Percentiles rank a stretch among this genome's conserved stretches.
These are phyloP conservation scores for Baronia brevicornis DNA, from an alignment of 2,888 invertebrate genomes.

Conservation along the genomic window DNA sequence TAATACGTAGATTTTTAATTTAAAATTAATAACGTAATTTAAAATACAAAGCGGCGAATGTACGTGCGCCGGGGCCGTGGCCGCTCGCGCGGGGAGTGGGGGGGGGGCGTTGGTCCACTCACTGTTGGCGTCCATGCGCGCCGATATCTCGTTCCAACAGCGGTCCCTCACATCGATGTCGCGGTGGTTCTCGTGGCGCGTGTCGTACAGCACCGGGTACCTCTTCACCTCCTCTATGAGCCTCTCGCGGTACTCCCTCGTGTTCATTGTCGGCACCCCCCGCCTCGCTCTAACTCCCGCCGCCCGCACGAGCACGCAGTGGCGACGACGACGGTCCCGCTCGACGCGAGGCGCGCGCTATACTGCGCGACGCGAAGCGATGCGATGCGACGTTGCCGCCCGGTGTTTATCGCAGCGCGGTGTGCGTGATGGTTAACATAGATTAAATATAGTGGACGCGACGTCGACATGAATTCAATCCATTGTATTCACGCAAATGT, in stretches of 20 bases:
- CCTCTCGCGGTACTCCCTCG: slow-evolving; percentile 44
- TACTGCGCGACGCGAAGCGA: slow-evolving; percentile 51
- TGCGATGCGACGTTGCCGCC: slow-evolving; percentile 43
- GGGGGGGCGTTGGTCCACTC: too few relatives aligned
- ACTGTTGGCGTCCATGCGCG: slow-evolving; percentile 55
- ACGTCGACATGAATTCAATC: too few relatives aligned
- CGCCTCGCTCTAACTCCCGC: slow-evolving; percentile 1
- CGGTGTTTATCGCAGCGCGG: slow-evolving; percentile 43
- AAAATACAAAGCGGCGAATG: too few relatives aligned
- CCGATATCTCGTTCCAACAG: slow-evolving; percentile 63
- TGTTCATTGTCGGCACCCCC: slow-evolving; percentile 28
- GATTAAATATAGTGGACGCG: slow-evolving; percentile 14
- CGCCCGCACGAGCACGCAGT: neutral
- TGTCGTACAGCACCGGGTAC: slow-evolving; percentile 63
- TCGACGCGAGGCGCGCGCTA: slow-evolving; percentile 38
- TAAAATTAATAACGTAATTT: too few relatives aligned
- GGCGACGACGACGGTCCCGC: slow-evolving; percentile 31
- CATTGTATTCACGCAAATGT: too few relatives aligned
- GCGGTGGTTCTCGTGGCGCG: slow-evolving; percentile 56
- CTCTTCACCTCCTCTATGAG: slow-evolving; percentile 64
- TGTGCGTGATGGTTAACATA: slow-evolving; percentile 46
- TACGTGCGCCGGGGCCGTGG: slow-evolving; percentile 2
- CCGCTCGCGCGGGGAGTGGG: too few relatives aligned
- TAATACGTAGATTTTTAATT: too few relatives aligned
- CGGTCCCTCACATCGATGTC: slow-evolving; percentile 61